A percentile compares a stretch with the other conserved stretches of the same genome.
These are phyloP conservation scores for human DNA, from an alignment of 2,113 vertebrate genomes.

Conservation along the genomic window DNA sequence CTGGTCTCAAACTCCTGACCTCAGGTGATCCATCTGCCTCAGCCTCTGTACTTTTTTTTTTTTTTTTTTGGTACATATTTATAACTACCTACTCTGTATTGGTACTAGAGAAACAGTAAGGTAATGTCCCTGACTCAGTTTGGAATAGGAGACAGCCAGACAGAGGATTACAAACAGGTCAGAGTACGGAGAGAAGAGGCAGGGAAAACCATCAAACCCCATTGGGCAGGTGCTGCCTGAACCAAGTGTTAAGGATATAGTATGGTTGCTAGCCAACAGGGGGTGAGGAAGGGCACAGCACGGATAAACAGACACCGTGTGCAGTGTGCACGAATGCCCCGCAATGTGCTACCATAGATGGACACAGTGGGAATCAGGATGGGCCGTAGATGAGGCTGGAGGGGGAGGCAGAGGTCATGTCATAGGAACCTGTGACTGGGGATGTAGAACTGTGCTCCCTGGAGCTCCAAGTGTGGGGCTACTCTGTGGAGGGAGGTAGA, in stretches of 20 bases:
- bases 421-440: background rate
- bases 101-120: background rate
- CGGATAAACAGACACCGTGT: rapidly evolving
- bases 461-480: background rate
- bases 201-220: background rate
- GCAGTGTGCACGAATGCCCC: background rate
- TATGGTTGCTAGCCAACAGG: background rate
- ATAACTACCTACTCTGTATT: background rate
- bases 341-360: background rate
- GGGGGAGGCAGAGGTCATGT: background rate
- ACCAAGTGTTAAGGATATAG: background rate
- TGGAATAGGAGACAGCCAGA: background rate
- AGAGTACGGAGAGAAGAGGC: background rate
- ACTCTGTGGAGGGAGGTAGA: background rate
- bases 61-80: background rate
- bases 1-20: no score
- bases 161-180: background rate
- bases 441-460: background rate
- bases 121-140: background rate
- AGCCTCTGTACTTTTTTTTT: no score
- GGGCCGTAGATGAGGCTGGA: background rate
- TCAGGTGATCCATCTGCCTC: no score
- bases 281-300: background rate
- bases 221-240: background rate
- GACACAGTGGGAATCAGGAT: background rate